Evolutionary conservation across 2,797 vertebrate species (phyloP), one percentile per base, ranked within the genome.

Genomic region (Pelodytes ibericus): DNA sequence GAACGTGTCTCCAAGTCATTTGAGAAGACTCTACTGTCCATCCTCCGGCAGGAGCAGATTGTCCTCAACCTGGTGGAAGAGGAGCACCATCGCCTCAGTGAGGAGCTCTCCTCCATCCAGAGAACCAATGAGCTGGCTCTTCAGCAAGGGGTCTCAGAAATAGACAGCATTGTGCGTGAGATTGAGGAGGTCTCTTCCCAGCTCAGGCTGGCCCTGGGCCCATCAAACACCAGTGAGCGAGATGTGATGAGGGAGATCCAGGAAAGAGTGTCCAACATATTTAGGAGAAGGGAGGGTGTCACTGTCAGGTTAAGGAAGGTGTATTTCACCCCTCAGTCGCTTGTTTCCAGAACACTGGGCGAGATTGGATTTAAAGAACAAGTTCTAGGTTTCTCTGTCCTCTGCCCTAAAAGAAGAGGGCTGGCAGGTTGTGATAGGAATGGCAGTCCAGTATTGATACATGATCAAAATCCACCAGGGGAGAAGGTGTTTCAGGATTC

Each of bases 401-500:
- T 27, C 13, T 44, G 27, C 39, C 27, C 20, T 1, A 36, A 41
- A 6, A 22, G 2, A 18, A 64, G 20, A 15, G 2, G 15, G 2
- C 4, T 18, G n/a, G 26, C 22, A 3, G 10, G 11, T 2, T 51
- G 20, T 18, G n/a, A 13, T n/a, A 29, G 22, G 15, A 47, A 39
- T 36, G 59, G 13, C 2, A 26, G 51, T 6, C 18, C 62, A 29
- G 15, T 15, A 6, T 36, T 72, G 10, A 3, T 78, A 4, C 49
- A 30, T 22, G 69, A 78, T n/a, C 69, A 78, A 11, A 72, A 16
- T 2, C 70, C 75, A 24, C 75, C 75, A 3, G 72, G 75, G 75
- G 75, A 78, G 18, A 56, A 67, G 3, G 26, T 8, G 15, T 64
- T 60, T 0, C 31, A 31, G 1, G 11, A 24, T 24, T 57, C 39